A percentile compares a stretch with the other conserved stretches of the same genome.
Evolutionary conservation across 2,888 invertebrate genomes (phyloP).

Genomic region (Atherix ibis): DNA sequence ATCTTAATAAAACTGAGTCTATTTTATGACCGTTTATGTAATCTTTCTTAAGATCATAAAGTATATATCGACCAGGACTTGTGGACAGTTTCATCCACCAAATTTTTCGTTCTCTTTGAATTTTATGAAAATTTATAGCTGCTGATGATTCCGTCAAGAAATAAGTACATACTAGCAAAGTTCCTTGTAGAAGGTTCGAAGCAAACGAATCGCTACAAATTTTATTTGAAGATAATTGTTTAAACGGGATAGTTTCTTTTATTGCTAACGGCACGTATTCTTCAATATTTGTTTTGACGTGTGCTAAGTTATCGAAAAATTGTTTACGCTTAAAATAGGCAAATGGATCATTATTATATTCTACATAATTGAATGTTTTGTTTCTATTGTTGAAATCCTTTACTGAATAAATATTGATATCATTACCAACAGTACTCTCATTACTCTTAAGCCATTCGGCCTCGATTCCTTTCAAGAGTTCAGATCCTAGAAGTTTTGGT

Average conservation of each 20-base stretch:
- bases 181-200: conserved; percentile 7
- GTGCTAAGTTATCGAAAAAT: conserved; percentile 15
- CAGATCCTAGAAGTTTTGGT: conserved; percentile 27
- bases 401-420: too few relatives aligned
- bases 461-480: conserved; percentile 39
- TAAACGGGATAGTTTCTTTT: conserved; percentile 12
- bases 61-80: conserved; percentile 51
- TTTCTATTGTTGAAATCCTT: too few relatives aligned
- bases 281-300: conserved; percentile 15
- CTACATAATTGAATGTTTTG: too few relatives aligned
- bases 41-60: conserved; percentile 39
- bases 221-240: neutral
- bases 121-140: conserved; percentile 52
- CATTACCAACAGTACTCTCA: neutral
- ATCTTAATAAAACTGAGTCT: conserved; percentile 44
- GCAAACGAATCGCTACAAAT: neutral
- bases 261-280: conserved; percentile 20
- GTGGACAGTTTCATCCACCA: conserved; percentile 76
- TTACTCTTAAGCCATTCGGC: conserved; percentile 33
- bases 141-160: conserved; percentile 22
- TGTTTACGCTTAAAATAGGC: neutral
- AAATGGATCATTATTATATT: too few relatives aligned
- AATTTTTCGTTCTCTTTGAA: conserved; percentile 60
- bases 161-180: conserved; percentile 20
- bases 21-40: conserved; percentile 27